Evolutionary conservation across 2,888 invertebrate species (phyloP).

Genomic region (Drymonia ruficornis): DNA sequence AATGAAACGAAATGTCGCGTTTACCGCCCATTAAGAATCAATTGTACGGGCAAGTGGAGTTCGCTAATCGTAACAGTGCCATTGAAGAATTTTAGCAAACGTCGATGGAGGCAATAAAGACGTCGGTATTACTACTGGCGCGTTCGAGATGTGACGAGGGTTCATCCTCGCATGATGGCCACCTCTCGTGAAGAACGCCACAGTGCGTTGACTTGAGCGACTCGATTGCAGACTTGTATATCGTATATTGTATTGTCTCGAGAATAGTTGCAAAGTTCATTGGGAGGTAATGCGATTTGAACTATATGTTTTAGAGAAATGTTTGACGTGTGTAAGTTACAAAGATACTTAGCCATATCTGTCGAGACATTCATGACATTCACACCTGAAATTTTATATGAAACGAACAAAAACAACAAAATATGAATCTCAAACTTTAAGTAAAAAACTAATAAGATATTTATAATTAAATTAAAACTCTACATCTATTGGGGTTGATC

Average conservation of each 20-base stretch:
- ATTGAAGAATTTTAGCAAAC: slow-evolving; percentile 44
- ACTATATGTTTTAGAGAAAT: slow-evolving; percentile 42
- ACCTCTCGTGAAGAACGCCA: slow-evolving; percentile 42
- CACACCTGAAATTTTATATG: slow-evolving; percentile 21
- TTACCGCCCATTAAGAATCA: slow-evolving; percentile 39
- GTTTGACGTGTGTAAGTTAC: slow-evolving; percentile 34
- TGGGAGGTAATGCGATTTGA: slow-evolving; percentile 35
- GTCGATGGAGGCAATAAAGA: slow-evolving; percentile 61
- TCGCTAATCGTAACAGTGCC: slow-evolving; percentile 32
- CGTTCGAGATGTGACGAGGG: slow-evolving; percentile 52
- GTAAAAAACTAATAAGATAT: no score
- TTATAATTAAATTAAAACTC: no score
- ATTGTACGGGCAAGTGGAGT: slow-evolving; percentile 28
- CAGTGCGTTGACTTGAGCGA: slow-evolving; percentile 56
- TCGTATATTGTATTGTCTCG: slow-evolving; percentile 37
- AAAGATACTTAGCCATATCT: no score
- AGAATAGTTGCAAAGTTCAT: slow-evolving; percentile 25
- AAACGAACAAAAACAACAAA: no score
- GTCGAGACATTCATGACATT: slow-evolving; percentile 16
- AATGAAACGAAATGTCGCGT: slow-evolving; percentile 31
- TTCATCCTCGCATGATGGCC: slow-evolving; percentile 51
- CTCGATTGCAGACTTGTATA: slow-evolving; percentile 21
- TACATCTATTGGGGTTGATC: no score
- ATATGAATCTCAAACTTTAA: no score
- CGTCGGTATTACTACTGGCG: slow-evolving; percentile 60